These are phyloP conservation scores for Xestoiulus laeticollis DNA, from an alignment of 2,888 invertebrate species.

Conservation along the genomic window DNA sequence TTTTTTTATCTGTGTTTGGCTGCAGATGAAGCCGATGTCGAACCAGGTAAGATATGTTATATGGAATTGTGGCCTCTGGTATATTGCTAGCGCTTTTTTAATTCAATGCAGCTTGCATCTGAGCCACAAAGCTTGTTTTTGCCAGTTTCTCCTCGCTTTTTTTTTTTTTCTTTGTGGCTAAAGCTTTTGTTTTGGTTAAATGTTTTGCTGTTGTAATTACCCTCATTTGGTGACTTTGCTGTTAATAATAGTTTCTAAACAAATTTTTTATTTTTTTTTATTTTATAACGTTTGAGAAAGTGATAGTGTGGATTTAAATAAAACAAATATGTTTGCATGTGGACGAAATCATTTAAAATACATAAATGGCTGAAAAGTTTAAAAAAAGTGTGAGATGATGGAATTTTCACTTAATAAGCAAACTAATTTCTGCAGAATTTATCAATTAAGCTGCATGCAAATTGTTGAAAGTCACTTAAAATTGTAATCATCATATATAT, in stretches of 20 bases:
- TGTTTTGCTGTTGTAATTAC: not conserved
- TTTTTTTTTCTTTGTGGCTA: constrained; percentile 30
- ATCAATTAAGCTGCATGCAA: no score
- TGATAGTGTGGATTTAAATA: no score
- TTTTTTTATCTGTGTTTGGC: constrained; percentile 55
- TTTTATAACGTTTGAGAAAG: no score
- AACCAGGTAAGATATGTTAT: constrained; percentile 54
- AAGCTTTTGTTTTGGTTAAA: constrained; percentile 14
- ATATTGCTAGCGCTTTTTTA: not conserved
- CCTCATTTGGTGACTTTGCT: not conserved
- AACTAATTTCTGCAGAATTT: no score
- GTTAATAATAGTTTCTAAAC: not conserved
- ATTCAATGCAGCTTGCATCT: constrained; percentile 31
- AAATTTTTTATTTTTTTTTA: no score
- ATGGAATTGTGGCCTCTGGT: constrained; percentile 15
- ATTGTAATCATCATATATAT: no score
- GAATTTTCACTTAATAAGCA: no score
- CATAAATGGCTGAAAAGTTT: no score
- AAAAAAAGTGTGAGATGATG: not conserved
- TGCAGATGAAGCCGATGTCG: constrained; percentile 54
- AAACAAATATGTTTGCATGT: no score
- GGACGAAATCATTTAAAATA: not conserved
- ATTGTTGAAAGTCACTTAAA: no score
- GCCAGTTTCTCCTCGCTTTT: constrained; percentile 12
- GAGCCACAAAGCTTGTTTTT: not conserved